A percentile compares a stretch with the other conserved stretches of the same genome.
These are phyloP conservation scores for crab-eating macaque (Macaca fascicularis) DNA, from an alignment of 2,113 vertebrate genomes.

Conservation along the genomic window DNA sequence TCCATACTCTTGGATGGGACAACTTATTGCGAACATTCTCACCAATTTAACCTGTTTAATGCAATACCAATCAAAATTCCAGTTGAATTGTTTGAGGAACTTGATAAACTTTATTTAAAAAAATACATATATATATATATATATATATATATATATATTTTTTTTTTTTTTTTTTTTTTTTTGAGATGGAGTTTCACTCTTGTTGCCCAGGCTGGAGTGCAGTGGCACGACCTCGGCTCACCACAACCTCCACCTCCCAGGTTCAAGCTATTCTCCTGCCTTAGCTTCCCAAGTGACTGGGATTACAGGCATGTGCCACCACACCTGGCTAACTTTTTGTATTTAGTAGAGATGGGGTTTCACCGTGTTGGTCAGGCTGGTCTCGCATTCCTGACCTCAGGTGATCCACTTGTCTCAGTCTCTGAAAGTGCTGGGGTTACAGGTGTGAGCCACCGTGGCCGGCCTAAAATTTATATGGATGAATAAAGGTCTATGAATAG, in stretches of 20 bases:
- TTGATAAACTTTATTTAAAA: not conserved
- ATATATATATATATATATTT: too few relatives aligned
- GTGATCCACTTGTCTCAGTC: not conserved
- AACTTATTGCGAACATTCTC: not conserved
- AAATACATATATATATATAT: too few relatives aligned
- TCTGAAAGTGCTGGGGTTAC: not conserved
- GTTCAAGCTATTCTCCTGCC: too few relatives aligned
- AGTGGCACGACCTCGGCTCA: too few relatives aligned
- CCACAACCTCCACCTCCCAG: too few relatives aligned
- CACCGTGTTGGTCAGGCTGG: not conserved
- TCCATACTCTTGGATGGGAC: not conserved
- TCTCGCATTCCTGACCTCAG: not conserved
- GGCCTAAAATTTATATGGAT: not conserved
- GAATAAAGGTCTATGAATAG: not conserved
- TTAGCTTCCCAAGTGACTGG: too few relatives aligned
- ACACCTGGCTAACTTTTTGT: too few relatives aligned
- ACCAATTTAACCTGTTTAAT: not conserved
- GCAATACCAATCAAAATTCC: not conserved
- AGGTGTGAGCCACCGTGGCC: not conserved
- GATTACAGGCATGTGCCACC: too few relatives aligned
- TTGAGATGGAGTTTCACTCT: too few relatives aligned
- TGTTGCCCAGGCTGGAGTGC: too few relatives aligned
- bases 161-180: too few relatives aligned
- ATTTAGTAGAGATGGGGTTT: not conserved
- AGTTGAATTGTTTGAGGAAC: not conserved